phyloP scores from a whole-genome alignment of 1,140 invertebrate species.

The Ceratosolen solmsi region DNA sequence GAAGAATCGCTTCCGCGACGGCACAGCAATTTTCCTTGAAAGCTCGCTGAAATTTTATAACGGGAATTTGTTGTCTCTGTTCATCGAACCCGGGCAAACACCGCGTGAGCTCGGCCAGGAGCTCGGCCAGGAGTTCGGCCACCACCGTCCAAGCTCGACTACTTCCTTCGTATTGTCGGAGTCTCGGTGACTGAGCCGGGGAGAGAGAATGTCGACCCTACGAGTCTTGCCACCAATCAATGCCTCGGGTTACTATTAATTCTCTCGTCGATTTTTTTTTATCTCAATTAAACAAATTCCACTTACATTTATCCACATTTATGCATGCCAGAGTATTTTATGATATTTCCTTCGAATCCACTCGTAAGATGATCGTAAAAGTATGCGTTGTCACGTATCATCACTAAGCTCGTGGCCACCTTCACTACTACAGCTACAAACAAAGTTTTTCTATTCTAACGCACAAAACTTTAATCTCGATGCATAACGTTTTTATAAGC shows the following conservation, averaged over 20 bases:
- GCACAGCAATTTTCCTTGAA: conserved; percentile 29
- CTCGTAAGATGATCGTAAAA: background rate
- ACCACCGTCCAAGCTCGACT: too few relatives aligned
- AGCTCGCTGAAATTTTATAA: conserved; percentile 9
- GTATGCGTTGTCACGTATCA: background rate
- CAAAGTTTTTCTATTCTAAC: background rate
- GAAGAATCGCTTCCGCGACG: conserved; percentile 2
- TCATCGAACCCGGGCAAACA: background rate
- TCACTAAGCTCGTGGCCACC: background rate
- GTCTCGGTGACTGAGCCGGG: too few relatives aligned
- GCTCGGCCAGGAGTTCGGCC: too few relatives aligned
- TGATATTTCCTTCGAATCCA: background rate
- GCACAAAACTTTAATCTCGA: background rate
- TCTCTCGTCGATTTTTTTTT: background rate
- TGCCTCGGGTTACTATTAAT: background rate
- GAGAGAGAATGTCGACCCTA: too few relatives aligned
- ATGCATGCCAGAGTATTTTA: too few relatives aligned
- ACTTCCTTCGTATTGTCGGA: too few relatives aligned
- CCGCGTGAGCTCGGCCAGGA: too few relatives aligned
- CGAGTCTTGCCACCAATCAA: background rate
- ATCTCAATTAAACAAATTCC: too few relatives aligned
- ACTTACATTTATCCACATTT: too few relatives aligned
- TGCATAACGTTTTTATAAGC: background rate
- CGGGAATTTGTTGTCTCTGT: conserved; percentile 26
- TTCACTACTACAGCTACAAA: too few relatives aligned